Base-by-base conservation (phyloP, 2,888 invertebrate genomes). In the Ariolimax columbianus region DNA sequence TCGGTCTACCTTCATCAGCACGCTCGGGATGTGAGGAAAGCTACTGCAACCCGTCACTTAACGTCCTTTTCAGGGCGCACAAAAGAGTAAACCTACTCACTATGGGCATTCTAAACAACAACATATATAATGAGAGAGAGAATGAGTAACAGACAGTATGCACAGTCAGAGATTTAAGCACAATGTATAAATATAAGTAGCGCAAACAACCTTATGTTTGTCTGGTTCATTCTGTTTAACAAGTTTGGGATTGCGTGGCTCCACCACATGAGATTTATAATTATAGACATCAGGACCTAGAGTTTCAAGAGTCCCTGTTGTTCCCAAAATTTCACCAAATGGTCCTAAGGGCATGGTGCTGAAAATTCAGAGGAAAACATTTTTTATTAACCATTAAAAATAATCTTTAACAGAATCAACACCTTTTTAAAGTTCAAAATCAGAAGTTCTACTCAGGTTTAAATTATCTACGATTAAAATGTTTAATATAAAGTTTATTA, bases 281-380 rank as follows among this genome's bases (percentile, higher is more conserved):
- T 91, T 89, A 68, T 89, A 88, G 30, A 89, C 89, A 82, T 91
- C 91, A 43, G 91, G 90, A n/a, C 91, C 90, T 30, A 93, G 89
- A 83, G 91, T 88, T 66, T 93, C 93, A 66, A 94, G 89, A 88
- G 93, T 94, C 86, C 93, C 93, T 36, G 94, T 94, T 88, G 94
- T 94, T 85, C 94, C 94, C 73, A 94, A 90, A 88, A 94, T 92
- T 89, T 94, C 93, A 38, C 94, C 94, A 91, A 93, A 94, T 83
- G 93, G 93, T 85, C 94, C 94, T 68, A 93, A 90, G 43, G 93
- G 92, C 92, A 92, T 92, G 82, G 86, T 91, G 86, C 84, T 84
- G 72, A 19, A 77, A 55, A 78, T 33, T n/a, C 3, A 4, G n/a
- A 51, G 19, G 0, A 75, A 59, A 72, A 59, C 17, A 40, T 43